These are phyloP conservation scores for Keiferia lycopersicella DNA, from an alignment of 2,888 invertebrate species.

Conservation along the genomic window DNA sequence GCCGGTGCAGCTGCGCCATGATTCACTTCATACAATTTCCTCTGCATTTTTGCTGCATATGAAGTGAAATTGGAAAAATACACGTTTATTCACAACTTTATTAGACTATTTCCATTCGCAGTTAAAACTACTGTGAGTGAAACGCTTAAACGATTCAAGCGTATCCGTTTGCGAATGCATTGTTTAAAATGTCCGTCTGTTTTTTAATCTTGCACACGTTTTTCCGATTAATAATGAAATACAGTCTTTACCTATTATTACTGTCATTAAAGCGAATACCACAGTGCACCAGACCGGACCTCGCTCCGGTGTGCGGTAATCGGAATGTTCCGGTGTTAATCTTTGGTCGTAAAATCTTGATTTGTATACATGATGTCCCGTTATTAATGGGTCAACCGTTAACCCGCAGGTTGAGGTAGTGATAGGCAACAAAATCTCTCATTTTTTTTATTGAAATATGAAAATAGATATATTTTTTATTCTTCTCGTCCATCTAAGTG, in stretches of 20 bases:
- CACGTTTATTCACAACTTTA: conserved; percentile 41
- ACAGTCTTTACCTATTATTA: not conserved
- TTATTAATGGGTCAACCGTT: no score
- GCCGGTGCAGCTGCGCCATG: conserved; percentile 65
- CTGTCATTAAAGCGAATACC: no score
- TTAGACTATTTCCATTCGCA: conserved; percentile 24
- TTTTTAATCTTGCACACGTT: not conserved
- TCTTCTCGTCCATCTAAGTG: no score
- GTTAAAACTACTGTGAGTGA: conserved; percentile 15
- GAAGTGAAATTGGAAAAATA: conserved; percentile 55
- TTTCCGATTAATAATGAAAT: not conserved
- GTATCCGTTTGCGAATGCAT: not conserved
- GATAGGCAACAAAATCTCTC: no score
- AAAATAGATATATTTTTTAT: no score
- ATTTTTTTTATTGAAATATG: no score
- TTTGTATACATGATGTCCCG: no score
- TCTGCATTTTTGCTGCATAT: conserved; percentile 55
- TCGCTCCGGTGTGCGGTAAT: no score
- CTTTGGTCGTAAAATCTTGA: no score
- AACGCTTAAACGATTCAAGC: not conserved
- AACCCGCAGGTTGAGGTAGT: no score
- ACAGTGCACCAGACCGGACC: no score
- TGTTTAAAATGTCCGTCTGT: not conserved
- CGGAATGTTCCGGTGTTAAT: no score
- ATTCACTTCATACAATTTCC: conserved; percentile 67